Percentiles rank a stretch among this genome's conserved stretches.
phyloP scores from a whole-genome alignment of 2,797 vertebrate genomes.

The Rousettus madagascariensis region DNA sequence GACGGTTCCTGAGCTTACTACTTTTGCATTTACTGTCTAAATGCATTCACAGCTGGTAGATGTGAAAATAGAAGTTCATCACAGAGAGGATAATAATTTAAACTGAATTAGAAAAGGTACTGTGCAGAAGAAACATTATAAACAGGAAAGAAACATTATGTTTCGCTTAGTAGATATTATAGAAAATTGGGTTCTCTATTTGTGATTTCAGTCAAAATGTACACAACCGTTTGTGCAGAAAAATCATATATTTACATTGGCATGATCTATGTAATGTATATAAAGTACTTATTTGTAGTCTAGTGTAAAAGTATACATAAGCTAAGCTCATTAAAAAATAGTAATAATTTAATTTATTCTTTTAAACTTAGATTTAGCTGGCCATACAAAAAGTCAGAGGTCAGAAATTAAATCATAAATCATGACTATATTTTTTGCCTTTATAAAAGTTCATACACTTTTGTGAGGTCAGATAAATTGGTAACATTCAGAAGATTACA shows the following conservation, averaged over 20 bases:
- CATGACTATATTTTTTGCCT: constrained; percentile 13
- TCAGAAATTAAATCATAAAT: constrained; percentile 50
- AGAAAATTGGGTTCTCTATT: constrained; percentile 58
- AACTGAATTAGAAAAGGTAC: constrained; percentile 60
- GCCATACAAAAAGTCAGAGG: neutral
- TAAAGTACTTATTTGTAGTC: constrained; percentile 59
- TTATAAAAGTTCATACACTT: constrained; percentile 42
- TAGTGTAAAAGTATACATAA: constrained; percentile 27
- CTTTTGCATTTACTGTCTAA: constrained; percentile 63
- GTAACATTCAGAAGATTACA: neutral
- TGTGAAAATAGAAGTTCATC: constrained; percentile 40
- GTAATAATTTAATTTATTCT: constrained; percentile 36
- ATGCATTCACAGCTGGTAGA: constrained; percentile 58
- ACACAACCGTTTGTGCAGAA: constrained; percentile 42
- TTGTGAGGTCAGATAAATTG: neutral
- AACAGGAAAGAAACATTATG: constrained; percentile 55
- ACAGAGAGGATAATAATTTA: constrained; percentile 34
- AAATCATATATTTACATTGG: constrained; percentile 51
- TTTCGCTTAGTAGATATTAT: constrained; percentile 54
- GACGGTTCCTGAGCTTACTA: constrained; percentile 40
- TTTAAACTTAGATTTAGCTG: constrained; percentile 17
- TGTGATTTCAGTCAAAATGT: constrained; percentile 54
- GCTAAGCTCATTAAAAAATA: constrained; percentile 35
- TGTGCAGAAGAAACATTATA: constrained; percentile 61
- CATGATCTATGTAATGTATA: constrained; percentile 46